These are phyloP conservation scores for Malthinus flaveolus DNA, from an alignment of 2,888 invertebrate genomes.

Conservation along the genomic window DNA sequence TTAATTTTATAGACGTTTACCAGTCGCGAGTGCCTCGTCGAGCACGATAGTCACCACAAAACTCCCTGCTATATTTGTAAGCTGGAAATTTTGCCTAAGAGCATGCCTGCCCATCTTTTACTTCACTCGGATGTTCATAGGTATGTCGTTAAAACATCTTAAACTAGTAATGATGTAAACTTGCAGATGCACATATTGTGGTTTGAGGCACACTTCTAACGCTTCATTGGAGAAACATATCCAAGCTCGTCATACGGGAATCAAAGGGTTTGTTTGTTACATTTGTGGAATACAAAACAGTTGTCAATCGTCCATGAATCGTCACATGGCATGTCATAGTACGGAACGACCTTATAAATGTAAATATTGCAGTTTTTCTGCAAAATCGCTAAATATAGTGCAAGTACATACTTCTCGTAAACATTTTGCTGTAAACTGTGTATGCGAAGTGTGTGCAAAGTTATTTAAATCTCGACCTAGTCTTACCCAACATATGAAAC, in stretches of 20 bases:
- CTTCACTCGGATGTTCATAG: conserved; percentile 40
- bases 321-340: conserved; percentile 38
- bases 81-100: conserved; percentile 36
- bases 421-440: conserved; percentile 32
- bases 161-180: background rate
- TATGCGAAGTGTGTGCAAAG: conserved; percentile 39
- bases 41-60: conserved; percentile 39
- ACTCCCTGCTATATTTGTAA: conserved; percentile 38
- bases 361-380: conserved; percentile 34
- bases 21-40: conserved; percentile 30
- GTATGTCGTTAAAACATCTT: conserved; percentile 31
- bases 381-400: conserved; percentile 35
- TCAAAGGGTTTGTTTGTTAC: conserved; percentile 37
- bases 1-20: conserved; percentile 33
- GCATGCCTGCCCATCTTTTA: conserved; percentile 37
- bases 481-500: conserved; percentile 37
- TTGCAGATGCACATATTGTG: conserved; percentile 35
- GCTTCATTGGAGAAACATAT: conserved; percentile 36
- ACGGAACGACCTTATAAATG: conserved; percentile 34
- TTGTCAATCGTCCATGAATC: conserved; percentile 38
- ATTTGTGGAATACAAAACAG: conserved; percentile 40
- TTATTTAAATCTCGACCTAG: conserved; percentile 38
- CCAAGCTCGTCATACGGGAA: conserved; percentile 34
- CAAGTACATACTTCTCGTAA: conserved; percentile 35
- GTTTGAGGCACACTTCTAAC: conserved; percentile 35